Conservation (phyloP, 2,113 vertebrate genomes). For the Heterotis niloticus region DNA sequence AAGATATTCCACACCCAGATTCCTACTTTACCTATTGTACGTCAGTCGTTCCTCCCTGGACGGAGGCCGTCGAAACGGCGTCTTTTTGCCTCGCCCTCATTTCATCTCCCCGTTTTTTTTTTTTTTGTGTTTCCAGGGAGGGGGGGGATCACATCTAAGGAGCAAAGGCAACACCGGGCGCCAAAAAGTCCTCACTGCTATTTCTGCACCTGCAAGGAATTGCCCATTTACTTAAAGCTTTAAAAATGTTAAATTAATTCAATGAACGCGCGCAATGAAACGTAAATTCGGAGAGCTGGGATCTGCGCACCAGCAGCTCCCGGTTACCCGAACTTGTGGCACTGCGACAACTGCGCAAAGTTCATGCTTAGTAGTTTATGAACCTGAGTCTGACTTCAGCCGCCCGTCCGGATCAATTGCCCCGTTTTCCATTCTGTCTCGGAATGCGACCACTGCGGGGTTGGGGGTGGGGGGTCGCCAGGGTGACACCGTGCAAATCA, state of each 20-base stretch:
- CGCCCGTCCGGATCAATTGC: slow-evolving; percentile 55
- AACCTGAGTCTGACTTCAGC: too few species aligned
- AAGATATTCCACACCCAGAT: background rate
- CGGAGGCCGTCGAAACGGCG: background rate
- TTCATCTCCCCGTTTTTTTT: background rate
- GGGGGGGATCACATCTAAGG: background rate
- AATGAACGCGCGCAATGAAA: too few species aligned
- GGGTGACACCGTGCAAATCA: slow-evolving; percentile 71
- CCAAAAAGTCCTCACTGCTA: background rate
- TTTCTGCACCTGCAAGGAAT: too few species aligned
- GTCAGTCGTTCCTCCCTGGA: background rate
- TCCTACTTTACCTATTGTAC: background rate
- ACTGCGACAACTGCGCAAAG: too few species aligned
- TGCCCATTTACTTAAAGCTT: too few species aligned
- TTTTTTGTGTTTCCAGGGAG: too few species aligned
- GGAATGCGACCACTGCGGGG: slow-evolving; percentile 60
- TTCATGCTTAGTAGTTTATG: background rate
- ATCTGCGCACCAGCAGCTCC: too few species aligned
- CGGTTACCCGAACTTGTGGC: too few species aligned
- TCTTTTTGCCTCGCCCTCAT: background rate
- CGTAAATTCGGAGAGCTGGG: too few species aligned
- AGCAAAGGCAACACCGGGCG: too few species aligned
- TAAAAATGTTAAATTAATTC: too few species aligned
- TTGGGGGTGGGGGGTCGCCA: slow-evolving; percentile 35
- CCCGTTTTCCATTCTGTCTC: slow-evolving; percentile 57